Percentiles rank a stretch among this genome's conserved stretches.
phyloP scores from a whole-genome alignment of 2,888 invertebrate species.

The Campoplex capitator region DNA sequence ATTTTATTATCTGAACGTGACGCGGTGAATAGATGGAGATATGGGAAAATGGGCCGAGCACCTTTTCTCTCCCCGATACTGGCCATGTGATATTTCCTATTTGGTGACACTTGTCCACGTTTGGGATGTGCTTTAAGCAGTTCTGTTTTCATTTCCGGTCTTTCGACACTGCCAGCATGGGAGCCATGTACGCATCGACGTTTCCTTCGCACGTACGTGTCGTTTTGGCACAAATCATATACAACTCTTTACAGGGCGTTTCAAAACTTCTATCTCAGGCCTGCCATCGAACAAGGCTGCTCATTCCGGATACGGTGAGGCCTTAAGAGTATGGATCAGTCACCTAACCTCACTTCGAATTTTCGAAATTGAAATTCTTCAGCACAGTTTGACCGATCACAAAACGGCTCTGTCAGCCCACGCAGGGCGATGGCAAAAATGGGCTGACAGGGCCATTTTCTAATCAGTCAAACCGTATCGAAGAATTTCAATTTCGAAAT shows the following conservation, averaged over 20 bases:
- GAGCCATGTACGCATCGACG: slow-evolving; percentile 5
- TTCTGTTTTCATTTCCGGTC: slow-evolving; percentile 42
- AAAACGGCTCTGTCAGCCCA: too few species aligned
- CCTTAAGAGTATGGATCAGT: too few species aligned
- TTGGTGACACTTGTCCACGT: slow-evolving; percentile 8
- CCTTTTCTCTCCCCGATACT: not conserved
- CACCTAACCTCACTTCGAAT: too few species aligned
- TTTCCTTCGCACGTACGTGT: slow-evolving; percentile 18
- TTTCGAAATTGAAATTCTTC: too few species aligned
- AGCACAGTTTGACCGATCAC: too few species aligned
- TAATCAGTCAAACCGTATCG: too few species aligned
- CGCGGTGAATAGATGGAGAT: not conserved
- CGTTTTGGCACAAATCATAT: slow-evolving; percentile 1
- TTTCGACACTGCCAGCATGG: not conserved
- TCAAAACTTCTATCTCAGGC: not conserved
- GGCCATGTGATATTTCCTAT: slow-evolving; percentile 14
- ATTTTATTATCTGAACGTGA: slow-evolving; percentile 13
- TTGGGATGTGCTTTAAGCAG: slow-evolving; percentile 19
- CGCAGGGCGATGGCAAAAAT: too few species aligned
- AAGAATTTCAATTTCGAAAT: too few species aligned
- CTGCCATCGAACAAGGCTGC: not conserved
- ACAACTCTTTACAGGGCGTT: not conserved
- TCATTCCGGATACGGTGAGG: too few species aligned
- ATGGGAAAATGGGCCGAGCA: slow-evolving; percentile 5
- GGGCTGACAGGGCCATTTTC: too few species aligned